Percentiles rank a stretch among this genome's conserved stretches.
Conservation (phyloP, 2,797 vertebrate species). For the Sparus aurata region DNA sequence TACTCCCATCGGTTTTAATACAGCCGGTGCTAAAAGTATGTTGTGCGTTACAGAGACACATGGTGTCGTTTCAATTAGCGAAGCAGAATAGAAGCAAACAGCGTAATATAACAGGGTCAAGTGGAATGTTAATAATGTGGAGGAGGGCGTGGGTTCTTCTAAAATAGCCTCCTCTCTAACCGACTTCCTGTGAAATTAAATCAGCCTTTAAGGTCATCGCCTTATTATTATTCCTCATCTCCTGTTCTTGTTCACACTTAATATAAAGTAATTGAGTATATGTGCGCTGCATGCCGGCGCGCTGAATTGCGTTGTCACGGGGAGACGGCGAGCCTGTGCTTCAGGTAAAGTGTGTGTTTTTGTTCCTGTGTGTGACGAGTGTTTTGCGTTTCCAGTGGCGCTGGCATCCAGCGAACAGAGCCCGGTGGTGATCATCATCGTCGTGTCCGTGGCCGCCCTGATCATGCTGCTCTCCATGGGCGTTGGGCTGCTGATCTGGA, state of each 20-base stretch:
- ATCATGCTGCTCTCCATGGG: slow-evolving; percentile 92
- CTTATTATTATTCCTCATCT: slow-evolving; percentile 22
- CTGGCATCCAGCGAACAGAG: slow-evolving; percentile 92
- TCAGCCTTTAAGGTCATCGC: not conserved
- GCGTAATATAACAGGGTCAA: not conserved
- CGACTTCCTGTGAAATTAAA: slow-evolving; percentile 1
- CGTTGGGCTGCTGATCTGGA: slow-evolving; percentile 91
- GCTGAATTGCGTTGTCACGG: not conserved
- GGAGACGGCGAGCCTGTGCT: not conserved
- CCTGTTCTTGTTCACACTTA: slow-evolving; percentile 6
- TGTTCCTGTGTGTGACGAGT: slow-evolving; percentile 4
- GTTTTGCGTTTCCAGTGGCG: slow-evolving; percentile 78
- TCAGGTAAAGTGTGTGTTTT: not conserved
- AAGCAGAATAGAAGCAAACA: not conserved
- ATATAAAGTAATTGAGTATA: slow-evolving; percentile 8
- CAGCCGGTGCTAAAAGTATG: not conserved
- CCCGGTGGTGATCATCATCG: slow-evolving; percentile 88
- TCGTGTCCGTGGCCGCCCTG: slow-evolving; percentile 91
- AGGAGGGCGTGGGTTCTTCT: not conserved
- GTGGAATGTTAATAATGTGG: not conserved
- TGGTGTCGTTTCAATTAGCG: not conserved
- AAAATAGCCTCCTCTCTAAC: slow-evolving; percentile 7
- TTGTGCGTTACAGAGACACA: not conserved
- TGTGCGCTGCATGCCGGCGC: not conserved
- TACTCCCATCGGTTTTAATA: not conserved